Conservation (phyloP, 1,140 invertebrate species). For the Stenopsyche tienmushanensis region DNA sequence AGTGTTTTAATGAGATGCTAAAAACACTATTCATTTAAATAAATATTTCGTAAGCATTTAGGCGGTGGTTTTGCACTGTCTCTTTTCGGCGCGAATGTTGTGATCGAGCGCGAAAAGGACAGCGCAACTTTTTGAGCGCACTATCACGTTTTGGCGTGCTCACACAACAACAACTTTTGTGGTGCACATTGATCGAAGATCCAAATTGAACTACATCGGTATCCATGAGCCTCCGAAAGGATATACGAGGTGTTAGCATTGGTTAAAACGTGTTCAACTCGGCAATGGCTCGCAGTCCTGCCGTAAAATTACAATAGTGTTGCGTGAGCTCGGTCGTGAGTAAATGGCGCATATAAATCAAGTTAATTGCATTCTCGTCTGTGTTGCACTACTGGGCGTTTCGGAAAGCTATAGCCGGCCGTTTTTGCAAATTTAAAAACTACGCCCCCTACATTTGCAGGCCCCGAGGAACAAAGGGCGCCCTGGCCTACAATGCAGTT, state of each 20-base stretch:
- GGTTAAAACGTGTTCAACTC: background rate
- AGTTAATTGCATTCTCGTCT: constrained; percentile 37
- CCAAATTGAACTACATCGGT: no score
- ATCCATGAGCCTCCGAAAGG: no score
- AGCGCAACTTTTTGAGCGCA: no score
- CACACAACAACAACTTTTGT: no score
- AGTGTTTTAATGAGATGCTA: no score
- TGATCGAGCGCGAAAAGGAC: no score
- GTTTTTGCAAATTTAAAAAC: constrained; percentile 32
- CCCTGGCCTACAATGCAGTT: background rate
- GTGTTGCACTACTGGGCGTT: constrained; percentile 32
- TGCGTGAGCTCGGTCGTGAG: constrained; percentile 29
- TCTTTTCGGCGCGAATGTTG: no score
- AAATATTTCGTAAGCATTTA: no score
- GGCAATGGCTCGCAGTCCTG: background rate
- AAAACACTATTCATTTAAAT: no score
- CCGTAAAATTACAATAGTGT: constrained; percentile 34
- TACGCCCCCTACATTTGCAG: constrained; percentile 8
- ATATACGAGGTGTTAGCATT: background rate
- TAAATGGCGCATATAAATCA: constrained; percentile 37
- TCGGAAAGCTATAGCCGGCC: constrained; percentile 27
- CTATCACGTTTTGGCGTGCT: no score
- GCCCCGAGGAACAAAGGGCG: background rate
- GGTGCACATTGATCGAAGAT: no score
- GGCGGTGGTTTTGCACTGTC: no score